Evolutionary conservation across 1,140 invertebrate species (phyloP), one percentile per base, ranked within the genome.

Genomic region (Drosophila triauraria): DNA sequence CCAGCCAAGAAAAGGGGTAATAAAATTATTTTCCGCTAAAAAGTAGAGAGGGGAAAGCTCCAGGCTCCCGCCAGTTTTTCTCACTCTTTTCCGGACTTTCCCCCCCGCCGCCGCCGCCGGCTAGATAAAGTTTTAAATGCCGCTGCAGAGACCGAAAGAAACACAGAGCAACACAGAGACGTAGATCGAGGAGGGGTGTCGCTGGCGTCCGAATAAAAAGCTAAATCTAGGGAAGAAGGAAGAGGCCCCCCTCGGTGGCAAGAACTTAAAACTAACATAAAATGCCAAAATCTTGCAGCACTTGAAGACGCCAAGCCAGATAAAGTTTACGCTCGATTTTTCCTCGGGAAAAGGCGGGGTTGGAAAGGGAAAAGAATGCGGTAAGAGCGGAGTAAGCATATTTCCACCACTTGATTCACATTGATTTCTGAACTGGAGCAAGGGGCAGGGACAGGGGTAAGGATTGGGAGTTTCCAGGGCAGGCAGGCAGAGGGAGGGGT

Each of bases 121-220:
- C 69, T 48, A 69, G 85, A 85, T 90, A 90, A 90, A 90, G 67
- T 90, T 90, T 88, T 90, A 90, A 88, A 90, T 88, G 85, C 83
- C 83, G 63, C 56, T 77, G 40, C 81, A 84, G 74, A 83, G 74
- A 68, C 74, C 60, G 23, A 75, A 63, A 61, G 44, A 62, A 68
- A 62, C 32, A 64, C 42, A 61, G 30, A 32, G 32, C 32, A 50
- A 74, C 50, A 25, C 10, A 65, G 44, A n/a, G 56, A 17, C 59
- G 32, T 42, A 8, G 40, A 42, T n/a, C 40, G 40, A 42, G 15
- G 17, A 23, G 27, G 44, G 48, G 23, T 27, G 40, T 35, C n/a
- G 35, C 38, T n/a, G 54, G 35, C 32, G 15, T 54, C 53, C 35
- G 4, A 40, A 61, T 44, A 51, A 60, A 60, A 51, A 53, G 23